These are phyloP conservation scores for Euphonia xanthogaster DNA, from an alignment of 2,797 vertebrate species.

Conservation along the genomic window DNA sequence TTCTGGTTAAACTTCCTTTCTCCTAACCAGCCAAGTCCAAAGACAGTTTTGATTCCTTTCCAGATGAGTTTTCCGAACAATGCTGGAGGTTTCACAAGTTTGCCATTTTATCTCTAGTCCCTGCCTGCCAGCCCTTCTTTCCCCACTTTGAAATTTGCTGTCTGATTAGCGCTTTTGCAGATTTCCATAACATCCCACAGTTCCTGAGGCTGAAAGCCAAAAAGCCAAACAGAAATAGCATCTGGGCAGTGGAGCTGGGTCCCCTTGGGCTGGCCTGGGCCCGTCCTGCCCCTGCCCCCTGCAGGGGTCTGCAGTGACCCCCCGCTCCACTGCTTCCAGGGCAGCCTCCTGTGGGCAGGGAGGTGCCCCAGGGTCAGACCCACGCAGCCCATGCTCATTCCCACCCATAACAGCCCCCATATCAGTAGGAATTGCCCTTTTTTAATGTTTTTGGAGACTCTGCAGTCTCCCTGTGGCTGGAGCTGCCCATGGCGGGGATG, in stretches of 20 bases:
- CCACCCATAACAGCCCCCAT: not conserved
- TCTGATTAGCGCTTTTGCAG: conserved; percentile 50
- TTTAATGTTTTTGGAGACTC: not conserved
- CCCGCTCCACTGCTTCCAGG: not conserved
- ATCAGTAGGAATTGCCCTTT: not conserved
- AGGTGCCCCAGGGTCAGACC: not conserved
- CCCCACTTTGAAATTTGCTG: conserved; percentile 43
- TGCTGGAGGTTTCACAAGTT: conserved; percentile 59
- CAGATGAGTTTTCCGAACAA: conserved; percentile 58
- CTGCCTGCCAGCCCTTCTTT: conserved; percentile 33
- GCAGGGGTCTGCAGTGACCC: not conserved
- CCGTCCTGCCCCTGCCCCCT: accelerated
- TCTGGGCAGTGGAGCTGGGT: accelerated
- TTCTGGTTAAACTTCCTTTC: conserved; percentile 53
- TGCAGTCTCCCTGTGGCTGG: accelerated
- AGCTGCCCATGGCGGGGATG: accelerated
- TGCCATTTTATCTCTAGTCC: conserved; percentile 43
- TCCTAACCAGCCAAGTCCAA: conserved; percentile 24
- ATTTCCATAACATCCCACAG: conserved; percentile 23
- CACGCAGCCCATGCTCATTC: not conserved
- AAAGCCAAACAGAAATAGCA: not conserved
- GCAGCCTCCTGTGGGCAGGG: accelerated
- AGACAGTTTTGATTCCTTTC: conserved; percentile 55
- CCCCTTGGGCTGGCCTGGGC: not conserved
- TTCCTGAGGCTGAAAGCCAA: conserved; percentile 25